Base-by-base conservation (phyloP, 2,797 vertebrate species). In the Vultur gryphus region DNA sequence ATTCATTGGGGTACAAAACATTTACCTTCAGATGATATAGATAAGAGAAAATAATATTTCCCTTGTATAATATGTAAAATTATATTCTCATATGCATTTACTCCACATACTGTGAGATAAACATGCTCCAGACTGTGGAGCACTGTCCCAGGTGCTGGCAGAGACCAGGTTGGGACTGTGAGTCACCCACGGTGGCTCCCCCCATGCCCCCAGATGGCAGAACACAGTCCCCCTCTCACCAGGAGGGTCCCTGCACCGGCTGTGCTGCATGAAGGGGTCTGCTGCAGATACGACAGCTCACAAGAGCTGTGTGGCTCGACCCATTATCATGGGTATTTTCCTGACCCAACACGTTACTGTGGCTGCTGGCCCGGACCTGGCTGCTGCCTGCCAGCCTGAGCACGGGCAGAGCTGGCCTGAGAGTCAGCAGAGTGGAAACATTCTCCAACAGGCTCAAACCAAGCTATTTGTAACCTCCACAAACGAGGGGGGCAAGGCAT, bases 101-200 rank as follows among this genome's bases (percentile, higher is more conserved):
- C 19, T 57, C 44, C n/a, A 39, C 13, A 15, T 13, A 39, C 9
- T 28, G 11, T 29, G 35, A 72, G 33, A 62, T 28, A 75, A 57
- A 69, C 29, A 3, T 17, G 9, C 18, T 73, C 16, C 55, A 57
- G 33, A 14, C 28, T 26, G 26, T 39, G 37, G 9, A 73, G 13
- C 15, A 21, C 21, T 24, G 11, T 62, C 49, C 43, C 28, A 28
- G 9, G 33, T 2, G 0, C 16, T 66, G 31, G 26, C 46, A 83
- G 39, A 71, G 57, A 82, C 49, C 16, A 2, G 1, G 2, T 12
- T 1, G 1, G 29, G 26, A 3, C 25, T 4, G 2, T 6, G 17
- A 31, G 48, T 37, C 11, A n/a, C 16, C 23, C 46, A 14, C 1
- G 0, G 46, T 37, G 46, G n/a, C 12, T 72, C 21, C 11, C 37